Evolutionary conservation across 2,888 invertebrate species (phyloP).

Genomic region (Metopia argyrocephala): DNA sequence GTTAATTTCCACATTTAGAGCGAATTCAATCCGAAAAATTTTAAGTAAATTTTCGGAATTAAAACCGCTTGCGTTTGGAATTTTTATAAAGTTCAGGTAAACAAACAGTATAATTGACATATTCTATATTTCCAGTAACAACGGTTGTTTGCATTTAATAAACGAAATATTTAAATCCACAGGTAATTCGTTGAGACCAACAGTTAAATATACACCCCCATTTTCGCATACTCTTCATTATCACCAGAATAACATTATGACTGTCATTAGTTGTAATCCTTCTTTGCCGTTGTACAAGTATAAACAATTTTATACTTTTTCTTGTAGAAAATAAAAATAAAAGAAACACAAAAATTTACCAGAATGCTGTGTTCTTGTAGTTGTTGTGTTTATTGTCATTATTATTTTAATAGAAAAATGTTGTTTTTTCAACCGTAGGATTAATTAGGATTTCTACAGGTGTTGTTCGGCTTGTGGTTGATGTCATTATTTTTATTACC

Average conservation of each 20-base stretch:
- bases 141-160: too few relatives aligned
- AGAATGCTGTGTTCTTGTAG: not conserved
- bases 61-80: too few relatives aligned
- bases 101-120: too few relatives aligned
- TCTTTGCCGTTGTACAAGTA: too few relatives aligned
- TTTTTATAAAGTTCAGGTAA: too few relatives aligned
- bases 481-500: slow-evolving; percentile 49
- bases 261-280: slow-evolving; percentile 43
- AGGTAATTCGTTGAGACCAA: not conserved
- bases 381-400: not conserved
- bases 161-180: too few relatives aligned
- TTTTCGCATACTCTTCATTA: slow-evolving; percentile 5
- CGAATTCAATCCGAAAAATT: too few relatives aligned
- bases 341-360: not conserved
- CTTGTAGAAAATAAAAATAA: not conserved
- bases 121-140: too few relatives aligned
- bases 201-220: not conserved
- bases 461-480: slow-evolving; percentile 60
- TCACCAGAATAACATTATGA: slow-evolving; percentile 8
- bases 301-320: not conserved
- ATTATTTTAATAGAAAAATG: slow-evolving; percentile 39
- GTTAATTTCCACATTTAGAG: too few relatives aligned
- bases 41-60: too few relatives aligned
- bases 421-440: slow-evolving; percentile 53
- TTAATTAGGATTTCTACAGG: slow-evolving; percentile 63